Evolutionary conservation across 2,888 invertebrate genomes (phyloP).

Genomic region (Leucophenga montana): DNA sequence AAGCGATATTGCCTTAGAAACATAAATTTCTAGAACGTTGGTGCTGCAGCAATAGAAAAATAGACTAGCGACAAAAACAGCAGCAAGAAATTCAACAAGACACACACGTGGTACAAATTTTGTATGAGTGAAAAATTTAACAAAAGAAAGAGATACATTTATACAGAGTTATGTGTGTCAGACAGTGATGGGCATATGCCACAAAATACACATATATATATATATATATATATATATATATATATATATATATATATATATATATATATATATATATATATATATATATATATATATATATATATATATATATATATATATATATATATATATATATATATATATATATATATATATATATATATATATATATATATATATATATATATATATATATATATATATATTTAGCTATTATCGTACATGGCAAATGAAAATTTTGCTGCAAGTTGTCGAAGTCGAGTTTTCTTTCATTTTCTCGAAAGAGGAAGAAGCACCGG

Average conservation of each 20-base stretch:
- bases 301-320: conserved; percentile 37
- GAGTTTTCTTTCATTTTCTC: not conserved
- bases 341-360: conserved; percentile 37
- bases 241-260: conserved; percentile 37
- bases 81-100: conserved; percentile 10
- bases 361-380: conserved; percentile 37
- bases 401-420: not conserved
- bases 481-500: conserved; percentile 51
- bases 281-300: conserved; percentile 37
- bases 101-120: conserved; percentile 67
- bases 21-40: conserved; percentile 55
- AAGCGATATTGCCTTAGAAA: conserved; percentile 51
- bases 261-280: conserved; percentile 37
- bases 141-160: conserved; percentile 17
- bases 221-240: conserved; percentile 37
- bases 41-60: conserved; percentile 16
- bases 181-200: conserved; percentile 11
- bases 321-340: conserved; percentile 37
- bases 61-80: conserved; percentile 10
- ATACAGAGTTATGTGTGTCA: not conserved
- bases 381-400: conserved; percentile 37
- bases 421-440: conserved; percentile 15
- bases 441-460: conserved; percentile 13
- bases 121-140: conserved; percentile 60
- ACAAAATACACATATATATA: conserved; percentile 37